Evolutionary conservation across 1,140 invertebrate genomes (phyloP).

Genomic region (Magallana angulata): DNA sequence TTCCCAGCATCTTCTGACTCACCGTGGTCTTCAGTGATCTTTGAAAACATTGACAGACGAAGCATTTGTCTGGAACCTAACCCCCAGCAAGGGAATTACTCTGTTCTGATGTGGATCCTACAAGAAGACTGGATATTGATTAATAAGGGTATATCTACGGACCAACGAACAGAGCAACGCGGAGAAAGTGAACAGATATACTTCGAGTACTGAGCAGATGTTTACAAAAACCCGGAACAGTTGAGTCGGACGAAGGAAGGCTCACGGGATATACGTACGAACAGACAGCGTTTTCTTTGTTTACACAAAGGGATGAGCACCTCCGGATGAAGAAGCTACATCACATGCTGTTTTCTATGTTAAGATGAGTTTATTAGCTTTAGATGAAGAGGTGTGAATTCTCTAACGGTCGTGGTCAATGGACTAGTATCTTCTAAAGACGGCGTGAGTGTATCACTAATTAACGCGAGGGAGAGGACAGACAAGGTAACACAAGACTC

Average conservation of each 20-base stretch:
- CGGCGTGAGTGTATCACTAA: background rate
- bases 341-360: background rate
- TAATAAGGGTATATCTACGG: background rate
- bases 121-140: conserved; percentile 18
- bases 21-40: conserved; percentile 11
- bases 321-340: conserved; percentile 18
- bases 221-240: conserved; percentile 35
- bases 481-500: background rate
- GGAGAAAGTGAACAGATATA: background rate
- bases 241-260: background rate
- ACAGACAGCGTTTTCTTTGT: background rate
- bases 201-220: background rate
- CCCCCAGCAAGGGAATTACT: conserved; percentile 1
- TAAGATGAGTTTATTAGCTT: background rate
- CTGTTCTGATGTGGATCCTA: background rate
- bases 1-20: conserved; percentile 1
- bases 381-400: conserved; percentile 8
- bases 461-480: background rate
- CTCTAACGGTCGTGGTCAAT: background rate
- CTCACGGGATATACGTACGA: background rate
- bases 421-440: background rate
- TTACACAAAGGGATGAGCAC: background rate
- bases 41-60: conserved; percentile 29
- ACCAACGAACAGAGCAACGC: background rate
- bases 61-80: conserved; percentile 19